Conservation (phyloP, 2,888 invertebrate genomes). For the Euclidia mi region DNA sequence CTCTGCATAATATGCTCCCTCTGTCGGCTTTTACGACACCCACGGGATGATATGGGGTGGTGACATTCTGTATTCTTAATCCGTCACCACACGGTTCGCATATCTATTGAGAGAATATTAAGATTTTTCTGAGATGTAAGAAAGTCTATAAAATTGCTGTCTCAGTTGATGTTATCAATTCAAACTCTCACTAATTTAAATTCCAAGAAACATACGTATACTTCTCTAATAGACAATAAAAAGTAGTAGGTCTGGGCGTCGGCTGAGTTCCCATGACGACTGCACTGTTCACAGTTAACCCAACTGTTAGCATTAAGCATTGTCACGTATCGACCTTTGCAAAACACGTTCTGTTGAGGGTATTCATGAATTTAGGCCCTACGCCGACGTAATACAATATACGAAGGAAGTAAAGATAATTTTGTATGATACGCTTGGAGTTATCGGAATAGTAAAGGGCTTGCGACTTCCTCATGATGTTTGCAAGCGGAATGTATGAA, state of each 20-base stretch:
- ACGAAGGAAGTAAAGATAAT: slow-evolving; percentile 36
- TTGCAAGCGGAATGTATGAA: slow-evolving; percentile 50
- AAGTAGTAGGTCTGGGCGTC: slow-evolving; percentile 60
- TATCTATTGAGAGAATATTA: slow-evolving; percentile 1
- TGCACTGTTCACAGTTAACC: slow-evolving; percentile 77
- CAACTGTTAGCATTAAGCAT: slow-evolving; percentile 65
- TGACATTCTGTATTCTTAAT: too few species aligned
- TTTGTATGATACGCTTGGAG: slow-evolving; percentile 48
- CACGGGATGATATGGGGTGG: too few species aligned
- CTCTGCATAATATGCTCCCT: too few species aligned
- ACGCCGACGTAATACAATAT: slow-evolving; percentile 45
- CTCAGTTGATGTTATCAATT: slow-evolving; percentile 34
- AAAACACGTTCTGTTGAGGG: slow-evolving; percentile 34
- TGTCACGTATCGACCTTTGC: slow-evolving; percentile 63
- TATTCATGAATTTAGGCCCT: slow-evolving; percentile 57
- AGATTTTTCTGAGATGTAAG: slow-evolving; percentile 10
- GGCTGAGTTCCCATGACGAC: slow-evolving; percentile 76
- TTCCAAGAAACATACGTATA: slow-evolving; percentile 45
- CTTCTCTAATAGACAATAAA: slow-evolving; percentile 50
- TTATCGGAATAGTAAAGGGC: slow-evolving; percentile 57
- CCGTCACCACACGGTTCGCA: too few species aligned
- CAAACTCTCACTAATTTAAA: slow-evolving; percentile 56
- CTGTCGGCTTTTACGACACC: too few species aligned
- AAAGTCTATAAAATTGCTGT: slow-evolving; percentile 17
- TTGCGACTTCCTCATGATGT: slow-evolving; percentile 51